Percentiles rank a stretch among this genome's conserved stretches.
phyloP scores from a whole-genome alignment of 2,888 invertebrate species.

The Eupithecia subumbrata region DNA sequence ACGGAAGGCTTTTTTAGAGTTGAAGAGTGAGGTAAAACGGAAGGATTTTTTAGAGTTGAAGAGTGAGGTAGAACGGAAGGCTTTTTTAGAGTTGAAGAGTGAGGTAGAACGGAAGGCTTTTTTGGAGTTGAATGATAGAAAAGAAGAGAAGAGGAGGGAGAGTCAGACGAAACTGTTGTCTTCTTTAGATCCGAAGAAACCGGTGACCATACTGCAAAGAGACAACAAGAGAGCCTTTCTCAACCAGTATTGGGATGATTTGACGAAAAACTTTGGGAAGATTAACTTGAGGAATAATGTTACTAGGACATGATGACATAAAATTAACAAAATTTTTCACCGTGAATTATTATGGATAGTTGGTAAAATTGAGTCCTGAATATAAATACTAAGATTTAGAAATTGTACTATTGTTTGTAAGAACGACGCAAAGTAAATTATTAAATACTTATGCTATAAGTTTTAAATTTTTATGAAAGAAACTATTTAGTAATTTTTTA shows the following conservation, averaged over 20 bases:
- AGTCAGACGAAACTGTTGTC: constrained; percentile 27
- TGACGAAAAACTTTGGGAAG: constrained; percentile 25
- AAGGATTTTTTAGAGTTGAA: not conserved
- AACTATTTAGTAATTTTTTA: not conserved
- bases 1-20: not conserved
- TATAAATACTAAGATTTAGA: not conserved
- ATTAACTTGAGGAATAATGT: constrained; percentile 18
- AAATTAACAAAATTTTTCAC: not conserved
- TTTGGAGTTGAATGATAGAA: constrained; percentile 1
- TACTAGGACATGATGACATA: constrained; percentile 27
- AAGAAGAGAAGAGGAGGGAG: constrained; percentile 11
- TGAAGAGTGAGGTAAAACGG: constrained; percentile 14
- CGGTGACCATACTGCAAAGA: constrained; percentile 30
- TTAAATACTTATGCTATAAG: not conserved
- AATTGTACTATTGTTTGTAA: not conserved
- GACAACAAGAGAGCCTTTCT: constrained; percentile 27
- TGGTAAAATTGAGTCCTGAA: not conserved
- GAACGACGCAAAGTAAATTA: not conserved
- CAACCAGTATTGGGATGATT: constrained; percentile 35
- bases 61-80: too few relatives aligned
- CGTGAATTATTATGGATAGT: not conserved
- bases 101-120: constrained; percentile 8
- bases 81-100: constrained; percentile 45
- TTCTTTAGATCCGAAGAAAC: constrained; percentile 30
- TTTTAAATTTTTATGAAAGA: not conserved